phyloP scores from a whole-genome alignment of 2,888 invertebrate genomes.

The Leucoptera coffeella region DNA sequence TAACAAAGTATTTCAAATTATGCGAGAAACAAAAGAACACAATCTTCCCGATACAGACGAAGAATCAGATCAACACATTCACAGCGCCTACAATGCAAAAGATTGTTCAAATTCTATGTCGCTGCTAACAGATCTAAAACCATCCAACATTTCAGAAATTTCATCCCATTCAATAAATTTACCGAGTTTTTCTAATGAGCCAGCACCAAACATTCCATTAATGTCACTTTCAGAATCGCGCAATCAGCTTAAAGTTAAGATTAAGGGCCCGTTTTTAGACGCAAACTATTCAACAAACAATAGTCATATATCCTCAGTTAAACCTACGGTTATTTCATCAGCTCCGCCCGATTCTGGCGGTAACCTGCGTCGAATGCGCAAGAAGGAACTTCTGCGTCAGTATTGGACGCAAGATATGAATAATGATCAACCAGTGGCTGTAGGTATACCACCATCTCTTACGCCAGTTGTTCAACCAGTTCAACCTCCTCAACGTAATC shows the following conservation, averaged over 20 bases:
- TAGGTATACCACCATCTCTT: conserved; percentile 49
- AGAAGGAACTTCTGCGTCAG: conserved; percentile 80
- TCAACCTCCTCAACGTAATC: conserved; percentile 60
- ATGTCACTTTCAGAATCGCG: conserved; percentile 74
- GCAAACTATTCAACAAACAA: conserved; percentile 64
- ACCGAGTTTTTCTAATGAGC: no score
- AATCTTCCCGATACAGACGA: conserved; percentile 70
- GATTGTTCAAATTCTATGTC: no score
- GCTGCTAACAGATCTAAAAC: no score
- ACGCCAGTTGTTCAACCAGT: no score
- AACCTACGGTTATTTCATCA: conserved; percentile 37
- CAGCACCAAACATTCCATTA: no score
- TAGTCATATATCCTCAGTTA: conserved; percentile 50
- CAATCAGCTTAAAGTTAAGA: conserved; percentile 84
- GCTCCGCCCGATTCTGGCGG: conserved; percentile 58
- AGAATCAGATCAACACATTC: conserved; percentile 71
- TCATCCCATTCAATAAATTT: no score
- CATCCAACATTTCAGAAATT: no score
- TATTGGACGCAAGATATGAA: conserved; percentile 80
- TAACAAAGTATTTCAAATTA: no score
- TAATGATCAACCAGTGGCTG: conserved; percentile 65
- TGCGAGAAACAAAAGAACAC: conserved; percentile 65
- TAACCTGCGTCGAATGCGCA: conserved; percentile 79
- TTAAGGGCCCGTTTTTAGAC: conserved; percentile 82
- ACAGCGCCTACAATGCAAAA: conserved; percentile 61